Evolutionary conservation across 2,113 vertebrate genomes (phyloP).

Genomic region (Corythoichthys haematopterus): DNA sequence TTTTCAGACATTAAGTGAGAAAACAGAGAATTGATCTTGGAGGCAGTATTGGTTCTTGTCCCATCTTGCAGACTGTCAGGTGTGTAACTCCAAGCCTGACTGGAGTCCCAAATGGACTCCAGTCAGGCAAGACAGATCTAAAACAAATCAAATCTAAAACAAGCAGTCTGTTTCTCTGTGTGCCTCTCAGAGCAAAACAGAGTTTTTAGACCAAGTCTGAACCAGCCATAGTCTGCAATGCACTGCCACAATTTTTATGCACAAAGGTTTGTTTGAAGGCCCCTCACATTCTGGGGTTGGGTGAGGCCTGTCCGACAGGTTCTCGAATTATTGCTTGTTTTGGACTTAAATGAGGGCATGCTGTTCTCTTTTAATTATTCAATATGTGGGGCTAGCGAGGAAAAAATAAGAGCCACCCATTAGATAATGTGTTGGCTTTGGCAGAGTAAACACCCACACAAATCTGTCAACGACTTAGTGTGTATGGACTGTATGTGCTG

Average conservation of each 20-base stretch:
- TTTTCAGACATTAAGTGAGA: slow-evolving; percentile 54
- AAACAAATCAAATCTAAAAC: slow-evolving; percentile 37
- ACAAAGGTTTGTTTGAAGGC: slow-evolving; percentile 37
- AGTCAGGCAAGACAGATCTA: slow-evolving; percentile 46
- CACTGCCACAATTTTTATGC: slow-evolving; percentile 35
- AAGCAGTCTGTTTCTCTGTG: slow-evolving; percentile 44
- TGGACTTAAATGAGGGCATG: slow-evolving; percentile 48
- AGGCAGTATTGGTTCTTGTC: slow-evolving; percentile 42
- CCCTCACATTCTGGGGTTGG: slow-evolving; percentile 47
- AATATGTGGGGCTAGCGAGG: slow-evolving; percentile 38
- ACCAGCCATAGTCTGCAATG: slow-evolving; percentile 43
- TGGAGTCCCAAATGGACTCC: slow-evolving; percentile 57
- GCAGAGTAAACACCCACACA: slow-evolving; percentile 57
- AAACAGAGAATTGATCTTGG: slow-evolving; percentile 50
- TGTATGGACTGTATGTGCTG: slow-evolving; percentile 14
- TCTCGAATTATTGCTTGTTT: slow-evolving; percentile 48
- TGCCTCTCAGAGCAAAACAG: slow-evolving; percentile 41
- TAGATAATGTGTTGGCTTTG: slow-evolving; percentile 53
- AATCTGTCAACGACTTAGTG: slow-evolving; percentile 44
- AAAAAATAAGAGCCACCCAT: slow-evolving; percentile 43
- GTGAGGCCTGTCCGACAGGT: slow-evolving; percentile 46
- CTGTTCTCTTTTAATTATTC: slow-evolving; percentile 61
- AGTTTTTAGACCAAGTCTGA: slow-evolving; percentile 40
- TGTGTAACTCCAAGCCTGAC: slow-evolving; percentile 52
- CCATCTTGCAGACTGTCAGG: slow-evolving; percentile 55